A percentile compares a stretch with the other conserved stretches of the same genome.
Evolutionary conservation across 2,113 vertebrate species (phyloP).

Genomic region (Suncus etruscus): DNA sequence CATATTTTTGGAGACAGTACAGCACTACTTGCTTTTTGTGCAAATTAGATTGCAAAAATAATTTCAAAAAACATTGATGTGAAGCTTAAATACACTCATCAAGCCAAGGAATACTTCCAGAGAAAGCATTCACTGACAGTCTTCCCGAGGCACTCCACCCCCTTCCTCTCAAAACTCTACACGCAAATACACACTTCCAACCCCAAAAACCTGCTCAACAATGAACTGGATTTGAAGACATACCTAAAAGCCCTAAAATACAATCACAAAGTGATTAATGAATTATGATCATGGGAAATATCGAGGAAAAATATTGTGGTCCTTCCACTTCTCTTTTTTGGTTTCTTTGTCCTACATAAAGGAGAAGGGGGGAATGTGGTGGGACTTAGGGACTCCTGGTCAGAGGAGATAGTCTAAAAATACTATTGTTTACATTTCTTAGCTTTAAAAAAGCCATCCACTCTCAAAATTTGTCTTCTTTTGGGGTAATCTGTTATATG

Average conservation of each 20-base stretch:
- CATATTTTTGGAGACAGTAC: conserved; percentile 74
- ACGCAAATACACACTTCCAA: neutral
- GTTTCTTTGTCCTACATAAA: conserved; percentile 41
- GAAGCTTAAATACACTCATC: conserved; percentile 56
- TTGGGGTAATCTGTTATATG: conserved; percentile 63
- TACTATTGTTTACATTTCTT: conserved; percentile 47
- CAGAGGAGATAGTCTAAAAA: conserved; percentile 71
- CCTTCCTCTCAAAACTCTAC: neutral
- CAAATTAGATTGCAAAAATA: conserved; percentile 69
- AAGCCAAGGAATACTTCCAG: conserved; percentile 48
- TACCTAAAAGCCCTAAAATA: conserved; percentile 45
- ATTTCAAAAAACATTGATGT: conserved; percentile 36
- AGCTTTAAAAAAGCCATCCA: conserved; percentile 14
- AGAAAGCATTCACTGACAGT: conserved; percentile 14
- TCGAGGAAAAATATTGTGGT: neutral
- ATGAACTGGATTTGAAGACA: conserved; percentile 46
- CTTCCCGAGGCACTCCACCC: neutral
- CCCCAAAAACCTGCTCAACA: neutral
- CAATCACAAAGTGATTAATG: neutral
- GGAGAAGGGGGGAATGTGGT: neutral
- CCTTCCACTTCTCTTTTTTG: neutral
- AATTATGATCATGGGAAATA: neutral
- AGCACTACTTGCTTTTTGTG: conserved; percentile 67
- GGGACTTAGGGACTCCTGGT: conserved; percentile 66
- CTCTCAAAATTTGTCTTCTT: conserved; percentile 71